These are phyloP conservation scores for Microtus californicus DNA, from an alignment of 2,797 vertebrate species.

Conservation along the genomic window DNA sequence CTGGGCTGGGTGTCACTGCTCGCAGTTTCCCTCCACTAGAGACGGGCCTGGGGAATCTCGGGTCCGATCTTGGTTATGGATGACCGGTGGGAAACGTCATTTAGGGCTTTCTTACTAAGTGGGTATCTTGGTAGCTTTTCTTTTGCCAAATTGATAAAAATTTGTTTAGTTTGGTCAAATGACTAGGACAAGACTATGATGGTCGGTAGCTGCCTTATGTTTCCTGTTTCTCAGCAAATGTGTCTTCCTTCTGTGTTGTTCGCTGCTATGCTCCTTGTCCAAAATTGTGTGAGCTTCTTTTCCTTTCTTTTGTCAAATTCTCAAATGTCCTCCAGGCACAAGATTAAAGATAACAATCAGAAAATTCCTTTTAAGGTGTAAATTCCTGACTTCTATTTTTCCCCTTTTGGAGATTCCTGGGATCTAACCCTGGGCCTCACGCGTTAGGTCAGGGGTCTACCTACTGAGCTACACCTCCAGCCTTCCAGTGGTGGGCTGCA, in stretches of 20 bases:
- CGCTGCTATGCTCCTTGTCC: background rate
- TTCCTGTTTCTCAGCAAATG: background rate
- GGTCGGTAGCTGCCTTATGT: background rate
- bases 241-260: background rate
- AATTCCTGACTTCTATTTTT: background rate
- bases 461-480: background rate
- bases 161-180: slow-evolving; percentile 5
- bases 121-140: too few species aligned
- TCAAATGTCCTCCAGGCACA: slow-evolving; percentile 12
- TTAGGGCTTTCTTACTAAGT: background rate
- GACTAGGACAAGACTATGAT: background rate
- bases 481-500: background rate
- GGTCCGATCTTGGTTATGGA: background rate
- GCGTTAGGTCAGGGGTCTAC: background rate
- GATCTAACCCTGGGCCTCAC: background rate
- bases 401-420: background rate
- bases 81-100: background rate
- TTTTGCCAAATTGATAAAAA: background rate
- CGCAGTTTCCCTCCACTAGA: background rate
- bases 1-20: background rate
- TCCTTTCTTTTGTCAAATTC: slow-evolving; percentile 39
- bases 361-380: background rate
- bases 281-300: slow-evolving; percentile 7
- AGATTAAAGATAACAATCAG: background rate
- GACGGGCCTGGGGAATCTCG: background rate